Base-by-base conservation (phyloP, 2,113 vertebrate species). In the Calonectris borealis region DNA sequence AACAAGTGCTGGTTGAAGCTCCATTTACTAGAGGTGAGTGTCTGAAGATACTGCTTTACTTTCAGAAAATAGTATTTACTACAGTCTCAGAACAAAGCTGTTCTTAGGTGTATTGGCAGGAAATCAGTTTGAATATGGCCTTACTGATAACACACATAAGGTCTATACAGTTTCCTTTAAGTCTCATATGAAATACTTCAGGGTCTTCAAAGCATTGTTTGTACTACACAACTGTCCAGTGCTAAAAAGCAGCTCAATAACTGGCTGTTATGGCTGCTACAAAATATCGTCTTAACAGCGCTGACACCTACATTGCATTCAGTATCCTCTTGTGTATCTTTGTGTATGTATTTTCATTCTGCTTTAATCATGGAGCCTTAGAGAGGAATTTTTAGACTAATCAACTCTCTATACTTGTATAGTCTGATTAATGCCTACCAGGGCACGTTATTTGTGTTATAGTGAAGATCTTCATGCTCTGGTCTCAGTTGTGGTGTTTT, bases 371-470 rank as follows among this genome's bases (percentile, higher is more conserved):
- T 57, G 72, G 86, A 93, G 65, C 92, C 95, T 95, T 55, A 82
- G 96, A 96, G 96, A 93, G 92, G 83, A 93, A 91, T 92, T 93
- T 88, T 94, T 94, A 93, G 94, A 76, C 91, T 96, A 95, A 96
- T 93, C 90, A 95, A 38, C 57, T 82, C 86, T 92, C 61, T 16
- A 7, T 94, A 88, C 86, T 93, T 69, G 65, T 88, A 20, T 2
- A 82, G 64, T 7, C 80, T 96, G 96, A 97, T 96, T 96, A 93
- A 97, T 95, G 83, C 40, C 80, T 84, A 79, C 69, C 48, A 83
- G 76, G 88, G 61, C 76, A 88, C 76, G 83, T 81, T 88, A 88
- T 75, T 95, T 93, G 65, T 95, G 93, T 83, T 92, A 6, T 16
- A 88, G 83, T 9, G 70, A 73, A 94, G 83, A 93, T 91, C 72